These are phyloP conservation scores for Paguma larvata DNA, from an alignment of 2,797 vertebrate genomes.

Conservation along the genomic window DNA sequence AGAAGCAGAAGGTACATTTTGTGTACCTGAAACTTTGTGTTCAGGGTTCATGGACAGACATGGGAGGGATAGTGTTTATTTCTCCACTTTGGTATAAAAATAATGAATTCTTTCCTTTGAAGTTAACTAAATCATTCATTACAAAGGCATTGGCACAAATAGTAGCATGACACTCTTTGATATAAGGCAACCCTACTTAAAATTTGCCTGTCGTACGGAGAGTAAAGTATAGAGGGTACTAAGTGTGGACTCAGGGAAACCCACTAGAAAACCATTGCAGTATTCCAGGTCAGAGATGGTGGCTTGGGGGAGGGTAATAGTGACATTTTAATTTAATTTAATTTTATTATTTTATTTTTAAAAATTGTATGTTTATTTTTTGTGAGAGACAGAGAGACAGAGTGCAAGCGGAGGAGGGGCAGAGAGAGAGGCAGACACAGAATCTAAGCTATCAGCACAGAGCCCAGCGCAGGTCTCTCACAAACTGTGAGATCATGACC, in stretches of 20 bases:
- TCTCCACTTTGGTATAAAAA: background rate
- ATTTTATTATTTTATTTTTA: too few species aligned
- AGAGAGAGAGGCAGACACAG: too few species aligned
- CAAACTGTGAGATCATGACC: too few species aligned
- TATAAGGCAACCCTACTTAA: background rate
- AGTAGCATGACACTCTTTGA: background rate
- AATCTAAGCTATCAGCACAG: too few species aligned
- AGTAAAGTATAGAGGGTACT: background rate
- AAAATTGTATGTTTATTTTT: too few species aligned
- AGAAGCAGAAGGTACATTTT: background rate
- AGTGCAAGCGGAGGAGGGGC: too few species aligned
- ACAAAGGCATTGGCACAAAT: background rate
- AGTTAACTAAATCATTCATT: background rate
- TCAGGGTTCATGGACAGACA: background rate
- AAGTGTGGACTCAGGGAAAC: background rate
- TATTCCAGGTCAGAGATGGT: background rate
- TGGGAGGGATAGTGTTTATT: background rate
- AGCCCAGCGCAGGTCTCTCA: too few species aligned
- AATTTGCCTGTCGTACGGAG: background rate
- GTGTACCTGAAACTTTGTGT: background rate
- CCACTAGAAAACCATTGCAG: background rate
- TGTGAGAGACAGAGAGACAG: too few species aligned
- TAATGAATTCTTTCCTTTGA: background rate
- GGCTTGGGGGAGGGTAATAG: background rate
- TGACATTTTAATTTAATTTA: background rate